phyloP scores from a whole-genome alignment of 2,113 vertebrate species.

The Esox niger region DNA sequence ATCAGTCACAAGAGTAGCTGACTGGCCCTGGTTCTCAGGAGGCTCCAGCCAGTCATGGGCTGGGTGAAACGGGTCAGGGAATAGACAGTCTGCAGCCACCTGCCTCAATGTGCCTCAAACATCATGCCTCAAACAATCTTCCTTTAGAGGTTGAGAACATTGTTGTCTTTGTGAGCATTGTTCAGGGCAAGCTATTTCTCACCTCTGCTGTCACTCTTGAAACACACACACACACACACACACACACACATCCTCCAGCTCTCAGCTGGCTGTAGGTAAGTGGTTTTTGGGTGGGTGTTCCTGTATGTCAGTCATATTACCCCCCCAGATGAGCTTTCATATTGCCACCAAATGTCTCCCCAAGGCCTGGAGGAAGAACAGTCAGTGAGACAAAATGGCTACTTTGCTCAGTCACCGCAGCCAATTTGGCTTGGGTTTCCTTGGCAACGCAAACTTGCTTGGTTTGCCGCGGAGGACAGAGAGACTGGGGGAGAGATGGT shows the following conservation, averaged over 20 bases:
- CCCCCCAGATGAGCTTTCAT: conserved; percentile 17
- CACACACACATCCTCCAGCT: background rate
- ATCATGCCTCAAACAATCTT: background rate
- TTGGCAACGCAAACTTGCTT: conserved; percentile 74
- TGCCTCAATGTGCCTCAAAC: too few relatives aligned
- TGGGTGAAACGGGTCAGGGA: background rate
- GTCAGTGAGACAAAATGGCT: conserved; percentile 71
- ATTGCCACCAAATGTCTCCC: conserved; percentile 20
- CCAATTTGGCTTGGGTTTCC: conserved; percentile 70
- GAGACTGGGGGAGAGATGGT: conserved; percentile 53
- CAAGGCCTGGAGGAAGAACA: conserved; percentile 41
- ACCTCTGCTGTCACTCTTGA: too few relatives aligned
- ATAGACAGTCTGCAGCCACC: too few relatives aligned
- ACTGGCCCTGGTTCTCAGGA: conserved; percentile 48
- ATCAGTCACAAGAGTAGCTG: conserved; percentile 41
- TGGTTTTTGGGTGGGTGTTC: background rate
- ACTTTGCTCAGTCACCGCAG: conserved; percentile 60
- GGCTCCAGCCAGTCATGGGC: conserved; percentile 18
- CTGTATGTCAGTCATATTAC: conserved; percentile 8
- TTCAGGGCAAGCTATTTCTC: background rate
- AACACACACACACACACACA: conserved; percentile 6
- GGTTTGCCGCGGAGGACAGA: conserved; percentile 59
- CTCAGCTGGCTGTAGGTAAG: background rate
- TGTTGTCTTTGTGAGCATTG: background rate
- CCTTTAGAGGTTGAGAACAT: background rate